Base-by-base conservation (phyloP, 2,113 vertebrate genomes). In the Mola mola region DNA sequence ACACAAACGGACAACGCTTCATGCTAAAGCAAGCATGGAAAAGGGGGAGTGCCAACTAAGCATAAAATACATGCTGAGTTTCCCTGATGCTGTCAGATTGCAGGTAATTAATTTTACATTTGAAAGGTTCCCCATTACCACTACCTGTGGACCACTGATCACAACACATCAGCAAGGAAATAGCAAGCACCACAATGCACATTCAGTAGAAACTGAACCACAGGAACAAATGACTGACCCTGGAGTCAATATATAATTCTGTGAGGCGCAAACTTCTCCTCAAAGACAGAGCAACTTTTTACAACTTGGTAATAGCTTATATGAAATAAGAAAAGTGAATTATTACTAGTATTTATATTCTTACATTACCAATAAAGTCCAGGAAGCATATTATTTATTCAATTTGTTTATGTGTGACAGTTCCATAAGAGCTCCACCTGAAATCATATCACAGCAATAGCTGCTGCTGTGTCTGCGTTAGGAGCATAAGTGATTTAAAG, bases 41-140 rank as follows among this genome's bases (percentile, higher is more conserved):
- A 68, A 51, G 41, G 37, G 57, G 31, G 69, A 59, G 48, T 81
- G 72, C 63, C 71, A 71, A 70, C 79, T 77, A 81, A 83, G 82
- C 85, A 89, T 74, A 86, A 90, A 86, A 85, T 86, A 82, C 75
- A 69, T 85, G 82, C 86, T 84, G 81, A 87, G 80, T 81, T 72
- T 67, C 49, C 62, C 58, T 69, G 49, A 81, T 84, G 70, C 58
- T 70, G 53, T 78, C 72, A 66, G 79, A 81, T 85, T 63, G 64
- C 81, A 84, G 83, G 72, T 86, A 85, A 87, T 90, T 81, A 81
- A 82, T 88, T 89, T 84, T 72, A 86, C 75, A 81, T 89, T 69
- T 86, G 64, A 87, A 81, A 88, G 73, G 56, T 85, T 81, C 76
- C 78, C 82, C 56, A 79, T 84, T 72, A 81, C 80, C 48, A 59